Evolutionary conservation across 2,888 invertebrate genomes (phyloP), one percentile per base, ranked within the genome.

Genomic region (Sinotaia quadrata): DNA sequence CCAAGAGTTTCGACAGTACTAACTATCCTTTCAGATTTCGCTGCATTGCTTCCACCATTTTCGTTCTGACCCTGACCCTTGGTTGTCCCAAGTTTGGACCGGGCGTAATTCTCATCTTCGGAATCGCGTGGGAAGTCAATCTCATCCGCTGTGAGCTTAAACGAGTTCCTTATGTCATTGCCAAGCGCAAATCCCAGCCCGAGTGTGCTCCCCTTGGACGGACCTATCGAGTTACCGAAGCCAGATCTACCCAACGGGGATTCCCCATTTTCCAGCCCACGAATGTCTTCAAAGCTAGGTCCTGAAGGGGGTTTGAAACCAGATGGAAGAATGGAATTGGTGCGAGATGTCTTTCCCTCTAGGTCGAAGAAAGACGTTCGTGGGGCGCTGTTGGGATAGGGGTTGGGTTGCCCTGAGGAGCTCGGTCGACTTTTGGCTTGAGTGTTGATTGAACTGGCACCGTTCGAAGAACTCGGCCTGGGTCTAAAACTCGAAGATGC

Each of bases 281-380:
- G 56, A n/a, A 65, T 44, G 56, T 65, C 65, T 44, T 65, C 33
- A 12, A 65, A 65, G 5, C 65, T 54, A 24, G 65, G 65, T 2
- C 56, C 52, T 34, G 54, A 41, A 10, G 65, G 65, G 15, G 65
- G 44, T 27, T 21, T n/a, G 56, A 65, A 65, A 56, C 34, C 33
- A 2, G 52, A 29, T 12, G 65, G 65, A 21, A 54, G 31, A 21
- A 65, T 36, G 37, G 41, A 41, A 27, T 65, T 24, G 10, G 44
- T 44, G 33, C 65, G 56, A 7, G 65, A 18, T 3, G 65, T 65
- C 65, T 65, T 65, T 33, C 54, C 41, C 31, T 44, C 24, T 12
- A 65, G 56, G 56, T 65, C 65, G 21, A 65, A 44, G 44, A 54
- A 54, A 15, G 65, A 29, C 2, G 54, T 33, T 7, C 31, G 34